These are phyloP conservation scores for Tupiocoris notatus DNA, from an alignment of 2,888 invertebrate species.

Conservation along the genomic window DNA sequence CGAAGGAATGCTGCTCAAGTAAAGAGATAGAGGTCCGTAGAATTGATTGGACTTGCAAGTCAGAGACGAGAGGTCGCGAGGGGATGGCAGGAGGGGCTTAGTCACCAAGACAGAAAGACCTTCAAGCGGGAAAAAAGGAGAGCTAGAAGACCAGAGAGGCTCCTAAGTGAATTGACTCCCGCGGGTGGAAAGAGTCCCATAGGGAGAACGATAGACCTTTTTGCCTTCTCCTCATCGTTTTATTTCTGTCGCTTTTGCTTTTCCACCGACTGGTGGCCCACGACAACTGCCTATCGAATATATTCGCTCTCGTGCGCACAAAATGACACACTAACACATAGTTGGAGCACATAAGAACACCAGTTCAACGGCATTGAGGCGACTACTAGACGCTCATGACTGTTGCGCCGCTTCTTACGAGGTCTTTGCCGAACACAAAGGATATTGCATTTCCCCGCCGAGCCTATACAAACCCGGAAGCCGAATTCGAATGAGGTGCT, in stretches of 20 bases:
- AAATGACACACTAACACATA: neutral
- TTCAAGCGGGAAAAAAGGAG: neutral
- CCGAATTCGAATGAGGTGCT: too few relatives aligned
- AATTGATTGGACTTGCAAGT: neutral
- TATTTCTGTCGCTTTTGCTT: neutral
- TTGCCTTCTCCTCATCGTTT: neutral
- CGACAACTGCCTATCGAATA: neutral
- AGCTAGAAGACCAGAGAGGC: neutral
- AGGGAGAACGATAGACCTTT: neutral
- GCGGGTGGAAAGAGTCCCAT: neutral
- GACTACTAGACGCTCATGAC: neutral
- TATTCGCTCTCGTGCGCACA: neutral
- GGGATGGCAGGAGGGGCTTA: too few relatives aligned
- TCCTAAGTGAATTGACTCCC: neutral
- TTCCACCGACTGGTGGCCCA: neutral
- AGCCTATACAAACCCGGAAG: too few relatives aligned
- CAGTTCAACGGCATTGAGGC: neutral
- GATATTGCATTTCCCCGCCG: too few relatives aligned
- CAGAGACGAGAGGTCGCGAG: neutral
- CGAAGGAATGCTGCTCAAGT: neutral
- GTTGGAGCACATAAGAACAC: neutral
- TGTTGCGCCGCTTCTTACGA: neutral
- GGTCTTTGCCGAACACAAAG: neutral
- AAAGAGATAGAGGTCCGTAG: neutral
- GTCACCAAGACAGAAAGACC: neutral